These are phyloP conservation scores for Ypsolopha sequella DNA, from an alignment of 2,888 invertebrate genomes.

Conservation along the genomic window DNA sequence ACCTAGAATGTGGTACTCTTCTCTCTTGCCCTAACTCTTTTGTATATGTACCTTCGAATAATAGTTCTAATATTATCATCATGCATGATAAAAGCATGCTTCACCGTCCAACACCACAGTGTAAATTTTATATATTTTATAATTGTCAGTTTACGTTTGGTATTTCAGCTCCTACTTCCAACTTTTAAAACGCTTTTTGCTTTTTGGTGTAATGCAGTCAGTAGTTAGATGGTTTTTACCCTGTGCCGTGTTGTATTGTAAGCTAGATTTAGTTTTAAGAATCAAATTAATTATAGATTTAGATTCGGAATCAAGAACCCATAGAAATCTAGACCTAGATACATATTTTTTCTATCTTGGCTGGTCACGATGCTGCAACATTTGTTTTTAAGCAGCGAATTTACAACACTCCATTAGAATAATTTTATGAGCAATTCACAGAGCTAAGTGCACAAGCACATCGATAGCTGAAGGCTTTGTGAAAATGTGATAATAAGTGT, in stretches of 20 bases:
- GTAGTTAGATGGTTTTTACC: background rate
- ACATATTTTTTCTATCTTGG: background rate
- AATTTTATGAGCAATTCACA: background rate
- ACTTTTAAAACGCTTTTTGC: background rate
- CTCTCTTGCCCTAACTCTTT: slow-evolving; percentile 2
- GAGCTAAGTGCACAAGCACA: background rate
- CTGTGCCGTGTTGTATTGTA: background rate
- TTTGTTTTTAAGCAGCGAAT: background rate
- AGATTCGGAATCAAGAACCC: background rate
- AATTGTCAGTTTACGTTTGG: background rate
- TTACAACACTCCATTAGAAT: background rate
- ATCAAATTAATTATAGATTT: background rate
- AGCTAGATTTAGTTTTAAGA: background rate
- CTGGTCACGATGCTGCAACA: background rate
- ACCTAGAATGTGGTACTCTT: slow-evolving; percentile 62
- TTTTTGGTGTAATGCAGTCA: background rate
- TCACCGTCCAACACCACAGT: background rate
- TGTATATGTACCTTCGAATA: background rate
- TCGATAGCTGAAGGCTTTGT: background rate
- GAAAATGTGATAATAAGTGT: background rate
- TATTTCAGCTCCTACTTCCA: background rate
- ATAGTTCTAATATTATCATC: background rate
- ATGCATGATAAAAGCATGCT: no score
- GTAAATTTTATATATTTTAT: background rate
- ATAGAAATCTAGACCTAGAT: background rate